phyloP scores from a whole-genome alignment of 2,113 vertebrate genomes.

The Acrocephalus kingi region DNA sequence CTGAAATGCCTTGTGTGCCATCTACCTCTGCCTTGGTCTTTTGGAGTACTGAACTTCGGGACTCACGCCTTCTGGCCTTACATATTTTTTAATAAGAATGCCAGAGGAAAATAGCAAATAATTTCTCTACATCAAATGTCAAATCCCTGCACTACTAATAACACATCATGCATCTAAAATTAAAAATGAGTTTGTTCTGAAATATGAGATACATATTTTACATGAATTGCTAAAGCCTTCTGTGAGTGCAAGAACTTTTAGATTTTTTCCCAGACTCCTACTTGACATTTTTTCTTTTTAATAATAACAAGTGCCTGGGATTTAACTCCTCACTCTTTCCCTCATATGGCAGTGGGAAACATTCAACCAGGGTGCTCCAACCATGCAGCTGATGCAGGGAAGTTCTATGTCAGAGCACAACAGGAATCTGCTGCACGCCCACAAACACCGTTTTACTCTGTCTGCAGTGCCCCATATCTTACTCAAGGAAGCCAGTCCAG shows the following conservation, averaged over 20 bases:
- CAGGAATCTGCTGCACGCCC: background rate
- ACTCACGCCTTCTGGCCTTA: background rate
- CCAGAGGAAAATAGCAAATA: slow-evolving; percentile 11
- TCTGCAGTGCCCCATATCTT: background rate
- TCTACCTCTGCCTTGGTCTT: slow-evolving; percentile 3
- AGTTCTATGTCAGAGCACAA: background rate
- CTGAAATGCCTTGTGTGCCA: slow-evolving; percentile 39
- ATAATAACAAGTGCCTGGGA: slow-evolving; percentile 5
- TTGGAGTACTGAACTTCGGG: background rate
- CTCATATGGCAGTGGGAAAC: background rate
- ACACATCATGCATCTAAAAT: background rate
- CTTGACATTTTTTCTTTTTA: background rate
- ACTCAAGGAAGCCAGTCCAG: background rate
- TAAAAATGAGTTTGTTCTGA: background rate
- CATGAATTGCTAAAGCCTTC: slow-evolving; percentile 9
- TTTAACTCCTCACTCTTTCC: background rate
- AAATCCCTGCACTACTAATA: background rate
- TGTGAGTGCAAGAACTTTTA: background rate
- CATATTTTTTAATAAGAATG: background rate
- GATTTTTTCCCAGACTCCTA: slow-evolving; percentile 29
- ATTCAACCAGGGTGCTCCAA: background rate
- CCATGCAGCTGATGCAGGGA: background rate
- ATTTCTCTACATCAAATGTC: slow-evolving; percentile 20
- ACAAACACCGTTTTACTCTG: background rate
- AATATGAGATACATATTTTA: background rate